Percentiles rank a stretch among this genome's conserved stretches.
Evolutionary conservation across 2,797 vertebrate genomes (phyloP).

Genomic region (Arvicola amphibius): DNA sequence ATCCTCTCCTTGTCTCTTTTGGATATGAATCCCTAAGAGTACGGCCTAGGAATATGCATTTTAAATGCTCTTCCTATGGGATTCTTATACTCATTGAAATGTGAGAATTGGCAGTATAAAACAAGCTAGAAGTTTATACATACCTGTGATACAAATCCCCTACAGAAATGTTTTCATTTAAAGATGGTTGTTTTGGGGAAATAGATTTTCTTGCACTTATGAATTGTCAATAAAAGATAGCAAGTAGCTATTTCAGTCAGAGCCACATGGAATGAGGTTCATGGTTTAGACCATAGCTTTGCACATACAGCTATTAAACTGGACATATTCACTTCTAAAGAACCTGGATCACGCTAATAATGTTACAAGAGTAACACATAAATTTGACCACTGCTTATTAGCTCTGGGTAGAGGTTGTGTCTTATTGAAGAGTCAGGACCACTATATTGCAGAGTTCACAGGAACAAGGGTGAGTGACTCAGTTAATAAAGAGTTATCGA

Average conservation of each 20-base stretch:
- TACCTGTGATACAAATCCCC: not conserved
- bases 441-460: not conserved
- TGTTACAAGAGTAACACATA: conserved; percentile 18
- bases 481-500: not conserved
- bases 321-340: not conserved
- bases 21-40: not conserved
- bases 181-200: not conserved
- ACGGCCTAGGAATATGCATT: not conserved
- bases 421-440: not conserved
- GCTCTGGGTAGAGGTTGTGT: not conserved
- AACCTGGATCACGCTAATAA: not conserved
- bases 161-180: not conserved
- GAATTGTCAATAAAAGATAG: not conserved
- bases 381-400: not conserved
- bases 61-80: not conserved
- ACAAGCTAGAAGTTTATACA: not conserved
- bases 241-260: conserved; percentile 1
- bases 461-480: not conserved
- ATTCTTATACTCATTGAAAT: not conserved
- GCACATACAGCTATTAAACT: conserved; percentile 6
- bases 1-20: not conserved
- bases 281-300: not conserved
- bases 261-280: not conserved
- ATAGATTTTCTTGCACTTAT: conserved; percentile 25
- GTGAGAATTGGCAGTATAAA: not conserved